Percentiles rank a stretch among this genome's conserved stretches.
Conservation (phyloP, 2,113 vertebrate species). For the Thunnus thynnus region DNA sequence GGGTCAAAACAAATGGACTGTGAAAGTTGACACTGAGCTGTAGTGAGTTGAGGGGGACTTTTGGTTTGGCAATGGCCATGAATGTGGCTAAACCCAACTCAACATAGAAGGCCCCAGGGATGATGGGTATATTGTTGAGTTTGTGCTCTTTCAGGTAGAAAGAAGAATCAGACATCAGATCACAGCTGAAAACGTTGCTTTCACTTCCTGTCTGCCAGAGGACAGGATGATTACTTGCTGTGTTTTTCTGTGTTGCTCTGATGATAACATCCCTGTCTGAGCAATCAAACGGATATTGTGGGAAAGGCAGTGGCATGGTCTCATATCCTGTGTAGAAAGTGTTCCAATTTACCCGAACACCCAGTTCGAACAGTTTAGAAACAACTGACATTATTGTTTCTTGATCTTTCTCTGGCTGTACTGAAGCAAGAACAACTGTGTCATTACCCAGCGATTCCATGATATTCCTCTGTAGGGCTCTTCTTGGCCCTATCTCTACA, state of each 20-base stretch:
- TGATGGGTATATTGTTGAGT: slow-evolving; percentile 82
- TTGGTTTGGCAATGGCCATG: slow-evolving; percentile 81
- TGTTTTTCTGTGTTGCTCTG: slow-evolving; percentile 69
- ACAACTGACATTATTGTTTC: slow-evolving; percentile 77
- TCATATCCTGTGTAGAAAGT: slow-evolving; percentile 81
- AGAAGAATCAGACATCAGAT: slow-evolving; percentile 73
- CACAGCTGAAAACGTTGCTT: slow-evolving; percentile 78
- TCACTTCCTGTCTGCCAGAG: slow-evolving; percentile 77
- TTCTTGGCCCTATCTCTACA: slow-evolving; percentile 88
- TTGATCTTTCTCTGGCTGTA: slow-evolving; percentile 84
- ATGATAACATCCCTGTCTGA: slow-evolving; percentile 76
- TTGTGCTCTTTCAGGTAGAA: slow-evolving; percentile 87
- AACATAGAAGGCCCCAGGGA: slow-evolving; percentile 87
- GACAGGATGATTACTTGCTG: slow-evolving; percentile 80
- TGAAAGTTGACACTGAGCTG: slow-evolving; percentile 85
- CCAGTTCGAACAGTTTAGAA: slow-evolving; percentile 85
- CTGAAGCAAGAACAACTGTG: slow-evolving; percentile 79
- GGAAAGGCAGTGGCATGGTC: slow-evolving; percentile 81
- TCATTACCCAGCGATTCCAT: slow-evolving; percentile 83
- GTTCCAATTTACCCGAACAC: slow-evolving; percentile 86
- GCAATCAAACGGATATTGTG: slow-evolving; percentile 87
- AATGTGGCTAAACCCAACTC: slow-evolving; percentile 88
- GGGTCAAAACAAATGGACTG: slow-evolving; percentile 82
- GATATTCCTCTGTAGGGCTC: slow-evolving; percentile 85
- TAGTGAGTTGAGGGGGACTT: slow-evolving; percentile 80